Evolutionary conservation across 2,888 invertebrate genomes (phyloP), one percentile per base, ranked within the genome.

Genomic region (Plebejus argus): DNA sequence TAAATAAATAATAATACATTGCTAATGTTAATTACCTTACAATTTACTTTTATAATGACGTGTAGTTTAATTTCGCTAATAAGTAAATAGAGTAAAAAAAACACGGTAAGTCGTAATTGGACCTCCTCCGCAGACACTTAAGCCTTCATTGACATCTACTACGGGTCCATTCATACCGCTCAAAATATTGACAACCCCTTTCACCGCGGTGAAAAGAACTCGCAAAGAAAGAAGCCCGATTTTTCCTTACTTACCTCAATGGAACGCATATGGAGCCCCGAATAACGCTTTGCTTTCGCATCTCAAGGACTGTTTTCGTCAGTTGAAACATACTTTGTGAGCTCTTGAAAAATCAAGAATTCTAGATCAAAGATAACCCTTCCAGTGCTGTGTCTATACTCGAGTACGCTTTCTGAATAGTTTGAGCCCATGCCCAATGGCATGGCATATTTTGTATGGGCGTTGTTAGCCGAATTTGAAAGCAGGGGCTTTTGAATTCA

Each of bases 161-260:
- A 88, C 88, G 85, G 84, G 83, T 84, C 90, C 87, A 91, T 93
- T 92, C 92, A 92, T 86, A 86, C 84, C 89, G 92, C 91, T 92
- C 86, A 92, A 92, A 92, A 92, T 92, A 93, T 93, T 93, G 92
- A 93, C 92, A 91, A 88, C 91, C 90, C 87, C 89, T 89, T 92
- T 92, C 90, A 92, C 83, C 84, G 82, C 82, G 84, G 83, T 91
- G 90, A 91, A 92, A 90, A 88, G 92, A 86, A 89, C 88, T 87
- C 82, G 85, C 87, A 86, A 89, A 89, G 89, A 91, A 91, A 88
- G 86, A 88, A 86, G 84, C 88, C 90, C 90, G 90, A 91, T 92
- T 91, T 91, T 90, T 87, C 87, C 90, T 89, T 90, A 88, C 88
- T 89, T 86, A 87, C 84, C 85, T 90, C 86, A 89, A 91, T 90